phyloP scores from a whole-genome alignment of 2,113 vertebrate genomes.

The Variabilichromis moorii region DNA sequence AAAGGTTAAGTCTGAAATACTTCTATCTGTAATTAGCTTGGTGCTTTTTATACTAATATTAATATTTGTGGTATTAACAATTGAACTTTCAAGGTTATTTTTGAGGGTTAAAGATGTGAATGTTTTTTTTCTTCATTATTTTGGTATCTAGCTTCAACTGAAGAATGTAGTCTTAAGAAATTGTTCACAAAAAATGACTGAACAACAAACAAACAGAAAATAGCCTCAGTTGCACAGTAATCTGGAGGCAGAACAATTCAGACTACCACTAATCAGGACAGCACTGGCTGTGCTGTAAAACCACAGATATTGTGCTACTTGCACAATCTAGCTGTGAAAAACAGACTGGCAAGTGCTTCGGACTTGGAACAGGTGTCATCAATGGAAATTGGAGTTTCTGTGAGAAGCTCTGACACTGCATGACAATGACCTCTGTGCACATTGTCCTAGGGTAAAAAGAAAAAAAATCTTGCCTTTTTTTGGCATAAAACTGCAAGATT shows the following conservation, averaged over 20 bases:
- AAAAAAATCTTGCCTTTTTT: background rate
- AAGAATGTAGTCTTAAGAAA: background rate
- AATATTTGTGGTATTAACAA: background rate
- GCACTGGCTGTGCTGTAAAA: background rate
- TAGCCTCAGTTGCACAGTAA: background rate
- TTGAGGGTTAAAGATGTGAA: background rate
- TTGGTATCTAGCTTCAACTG: background rate
- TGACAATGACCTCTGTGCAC: background rate
- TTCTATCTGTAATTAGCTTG: background rate
- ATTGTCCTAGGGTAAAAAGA: background rate
- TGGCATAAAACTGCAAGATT: background rate
- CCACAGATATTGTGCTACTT: too few species aligned
- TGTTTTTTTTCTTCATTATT: accelerated
- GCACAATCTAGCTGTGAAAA: background rate
- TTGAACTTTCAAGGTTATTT: background rate
- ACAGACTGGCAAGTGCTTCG: background rate
- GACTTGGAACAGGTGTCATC: background rate
- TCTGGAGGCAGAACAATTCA: background rate
- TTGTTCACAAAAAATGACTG: background rate
- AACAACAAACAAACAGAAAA: background rate
- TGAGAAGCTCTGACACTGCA: background rate
- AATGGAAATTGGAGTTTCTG: background rate
- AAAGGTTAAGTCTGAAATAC: background rate
- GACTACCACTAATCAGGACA: background rate
- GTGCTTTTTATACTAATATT: background rate